Evolutionary conservation across 2,888 invertebrate species (phyloP), one percentile per base, ranked within the genome.

Genomic region (Spodoptera exigua): DNA sequence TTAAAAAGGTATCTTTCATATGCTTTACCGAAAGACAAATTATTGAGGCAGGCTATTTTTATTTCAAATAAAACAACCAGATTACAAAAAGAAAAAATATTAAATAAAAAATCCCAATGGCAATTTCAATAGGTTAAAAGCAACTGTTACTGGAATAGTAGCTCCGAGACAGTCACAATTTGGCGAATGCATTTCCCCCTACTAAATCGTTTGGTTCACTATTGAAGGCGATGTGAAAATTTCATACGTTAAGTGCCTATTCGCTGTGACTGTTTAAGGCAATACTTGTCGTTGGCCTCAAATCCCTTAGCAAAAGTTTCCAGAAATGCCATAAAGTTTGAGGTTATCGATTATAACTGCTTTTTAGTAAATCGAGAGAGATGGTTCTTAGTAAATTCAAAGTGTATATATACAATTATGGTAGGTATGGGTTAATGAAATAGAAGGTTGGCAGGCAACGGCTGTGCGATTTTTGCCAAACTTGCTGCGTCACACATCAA

Each of bases 231-330:
- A 74, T 61, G 80, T 88, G 86, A 89, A 91, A 91, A 89, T 89
- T 91, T 91, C 91, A 89, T 88, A 89, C 80, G 69, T 70, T 85
- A 88, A 90, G 88, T 89, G 88, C 83, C 83, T 81, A 80, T 85
- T 85, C 80, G 80, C 70, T 76, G 78, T 75, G 80, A 78, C 86
- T 87, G 78, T 84, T 85, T 86, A 87, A 84, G 86, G 84, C 79
- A 85, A 85, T 83, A 80, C 80, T 82, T 61, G 55, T 64, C 68
- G 74, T 69, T 79, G 78, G 71, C 77, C 76, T 81, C 69, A 78
- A 83, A 81, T 78, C 70, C 43, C 78, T 76, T 71, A 58, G 55
- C 67, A 48, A 57, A 71, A 69, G 65, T 70, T 67, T 65, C 41
- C 47, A 36, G 10, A 70, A 40, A 55, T 51, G 55, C 41, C 53